Evolutionary conservation across 2,113 vertebrate species (phyloP).

Genomic region (Neoarius graeffei): DNA sequence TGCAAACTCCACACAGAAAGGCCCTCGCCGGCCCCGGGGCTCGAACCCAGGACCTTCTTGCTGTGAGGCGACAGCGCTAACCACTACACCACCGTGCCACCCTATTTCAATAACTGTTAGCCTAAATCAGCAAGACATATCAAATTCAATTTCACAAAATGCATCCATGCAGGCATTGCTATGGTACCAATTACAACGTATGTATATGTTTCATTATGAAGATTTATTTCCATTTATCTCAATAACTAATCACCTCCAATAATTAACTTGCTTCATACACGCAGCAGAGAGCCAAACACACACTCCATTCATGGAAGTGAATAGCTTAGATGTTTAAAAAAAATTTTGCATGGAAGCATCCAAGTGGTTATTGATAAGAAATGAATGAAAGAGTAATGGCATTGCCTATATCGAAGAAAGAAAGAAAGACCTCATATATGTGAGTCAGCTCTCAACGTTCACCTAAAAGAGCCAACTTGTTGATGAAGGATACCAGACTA

Average conservation of each 20-base stretch:
- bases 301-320: neutral
- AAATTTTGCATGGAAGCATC: neutral
- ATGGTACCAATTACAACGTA: neutral
- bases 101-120: too few species aligned
- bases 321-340: neutral
- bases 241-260: neutral
- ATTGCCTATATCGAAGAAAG: neutral
- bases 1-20: too few species aligned
- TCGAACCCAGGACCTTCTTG: too few species aligned
- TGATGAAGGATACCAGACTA: too few species aligned
- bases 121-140: neutral
- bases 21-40: too few species aligned
- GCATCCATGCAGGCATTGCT: neutral
- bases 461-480: neutral
- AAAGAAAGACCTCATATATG: neutral
- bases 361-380: neutral
- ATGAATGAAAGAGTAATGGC: neutral
- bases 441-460: neutral
- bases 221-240: neutral
- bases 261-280: neutral
- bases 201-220: neutral
- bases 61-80: too few species aligned
- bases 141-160: neutral
- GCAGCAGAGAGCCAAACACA: neutral
- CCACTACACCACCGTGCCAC: too few species aligned